These are phyloP conservation scores for Platycheirus rosarum DNA, from an alignment of 2,888 invertebrate species.

Conservation along the genomic window DNA sequence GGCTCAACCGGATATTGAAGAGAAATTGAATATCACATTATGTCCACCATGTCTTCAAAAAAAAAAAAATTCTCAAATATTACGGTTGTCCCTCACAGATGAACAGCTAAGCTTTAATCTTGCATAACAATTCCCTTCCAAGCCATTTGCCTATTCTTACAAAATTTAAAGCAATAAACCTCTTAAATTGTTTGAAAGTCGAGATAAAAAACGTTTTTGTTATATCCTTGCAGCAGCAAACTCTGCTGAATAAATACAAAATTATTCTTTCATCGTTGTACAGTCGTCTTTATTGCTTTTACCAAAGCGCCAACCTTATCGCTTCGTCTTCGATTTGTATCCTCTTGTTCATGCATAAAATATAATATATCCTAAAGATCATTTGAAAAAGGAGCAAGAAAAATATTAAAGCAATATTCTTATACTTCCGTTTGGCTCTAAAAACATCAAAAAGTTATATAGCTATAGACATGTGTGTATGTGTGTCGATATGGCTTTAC, in stretches of 20 bases:
- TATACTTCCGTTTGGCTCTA: slow-evolving; percentile 36
- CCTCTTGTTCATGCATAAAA: slow-evolving; percentile 61
- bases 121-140: slow-evolving; percentile 27
- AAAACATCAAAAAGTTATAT: slow-evolving; percentile 38
- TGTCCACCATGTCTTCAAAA: too few relatives aligned
- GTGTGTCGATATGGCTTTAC: slow-evolving; percentile 20
- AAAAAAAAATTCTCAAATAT: background rate
- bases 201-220: slow-evolving; percentile 7
- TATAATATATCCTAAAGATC: slow-evolving; percentile 48
- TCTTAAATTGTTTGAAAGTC: slow-evolving; percentile 23
- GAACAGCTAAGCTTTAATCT: background rate
- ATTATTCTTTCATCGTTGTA: slow-evolving; percentile 24
- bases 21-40: too few relatives aligned
- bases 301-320: slow-evolving; percentile 25
- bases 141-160: slow-evolving; percentile 53
- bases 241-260: background rate
- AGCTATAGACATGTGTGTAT: slow-evolving; percentile 14
- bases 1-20: too few relatives aligned
- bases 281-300: slow-evolving; percentile 36
- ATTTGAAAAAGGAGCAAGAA: background rate
- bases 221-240: background rate
- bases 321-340: slow-evolving; percentile 46
- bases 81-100: background rate
- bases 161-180: slow-evolving; percentile 29
- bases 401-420: slow-evolving; percentile 51